Evolutionary conservation across 2,113 vertebrate genomes (phyloP), one percentile per base, ranked within the genome.

Genomic region (Burhinus bistriatus): DNA sequence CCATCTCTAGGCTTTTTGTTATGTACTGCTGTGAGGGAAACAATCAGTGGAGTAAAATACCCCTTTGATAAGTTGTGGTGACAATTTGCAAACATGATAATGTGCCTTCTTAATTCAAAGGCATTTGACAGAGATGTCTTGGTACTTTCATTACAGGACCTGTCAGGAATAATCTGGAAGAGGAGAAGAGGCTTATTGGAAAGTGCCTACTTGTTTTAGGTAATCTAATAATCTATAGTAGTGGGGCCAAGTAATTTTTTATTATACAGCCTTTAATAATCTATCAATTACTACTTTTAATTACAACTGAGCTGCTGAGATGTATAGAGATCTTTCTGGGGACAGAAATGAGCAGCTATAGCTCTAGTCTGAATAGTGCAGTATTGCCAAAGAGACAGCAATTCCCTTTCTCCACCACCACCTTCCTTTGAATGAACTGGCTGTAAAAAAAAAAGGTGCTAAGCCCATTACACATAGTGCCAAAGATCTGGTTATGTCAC

Each of bases 121-220:
- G 29, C 69, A 76, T 69, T 78, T 19, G 8, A 79, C 32, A 49
- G 22, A 21, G 36, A 11, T 66, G 27, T 40, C n/a, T 83, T 93
- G 96, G 92, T 95, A 83, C 82, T 96, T 97, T 96, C 62, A 96
- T 97, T 96, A 82, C 27, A 42, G 49, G 40, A 73, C 38, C 76
- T 95, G 91, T 85, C 90, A 87, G 73, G 57, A 92, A 72, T 57
- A 64, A 94, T 92, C 70, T 38, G n/a, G 58, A 93, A 68, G 79
- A 75, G 34, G 52, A 38, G 40, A 88, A 75, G 51, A 30, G 15
- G 49, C 23, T 80, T 77, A 92, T 77, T 92, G 55, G 45, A 89
- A 92, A 80, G n/a, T 49, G 65, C 51, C 73, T 84, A 9, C 9
- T 76, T 87, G 44, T 40, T 65, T 65, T 84, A 2, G 4, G 34